Conservation (phyloP, 2,797 vertebrate genomes). For the Diglossa cyanea region DNA sequence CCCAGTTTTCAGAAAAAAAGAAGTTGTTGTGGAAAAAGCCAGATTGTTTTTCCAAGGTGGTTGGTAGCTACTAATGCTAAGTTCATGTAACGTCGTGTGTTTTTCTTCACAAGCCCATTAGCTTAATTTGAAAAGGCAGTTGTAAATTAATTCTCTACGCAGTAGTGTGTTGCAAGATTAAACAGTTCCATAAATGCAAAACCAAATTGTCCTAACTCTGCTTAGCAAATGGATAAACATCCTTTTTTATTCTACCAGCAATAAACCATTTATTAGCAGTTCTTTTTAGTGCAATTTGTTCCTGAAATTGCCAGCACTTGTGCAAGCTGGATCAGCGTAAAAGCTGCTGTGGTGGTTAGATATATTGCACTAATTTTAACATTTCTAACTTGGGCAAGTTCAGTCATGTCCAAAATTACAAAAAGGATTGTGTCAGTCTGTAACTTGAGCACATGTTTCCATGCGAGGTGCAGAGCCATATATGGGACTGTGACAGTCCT, state of each 20-base stretch:
- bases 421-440: not conserved
- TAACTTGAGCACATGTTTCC: not conserved
- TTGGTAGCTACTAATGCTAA: not conserved
- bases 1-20: not conserved
- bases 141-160: not conserved
- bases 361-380: not conserved
- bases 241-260: not conserved
- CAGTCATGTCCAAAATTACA: not conserved
- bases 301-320: not conserved
- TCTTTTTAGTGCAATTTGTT: slow-evolving; percentile 1
- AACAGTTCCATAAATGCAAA: slow-evolving; percentile 9
- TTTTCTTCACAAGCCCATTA: not conserved
- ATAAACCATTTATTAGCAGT: not conserved
- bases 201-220: not conserved
- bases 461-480: not conserved
- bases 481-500: not conserved
- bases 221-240: not conserved
- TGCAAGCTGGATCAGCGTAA: not conserved
- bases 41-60: not conserved
- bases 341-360: not conserved
- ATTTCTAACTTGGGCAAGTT: not conserved
- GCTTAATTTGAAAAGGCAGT: slow-evolving; percentile 4
- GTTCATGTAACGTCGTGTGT: not conserved
- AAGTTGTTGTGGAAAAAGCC: not conserved
- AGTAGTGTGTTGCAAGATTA: not conserved